Evolutionary conservation across 2,797 vertebrate genomes (phyloP).

Genomic region (Sarcoramphus papa): DNA sequence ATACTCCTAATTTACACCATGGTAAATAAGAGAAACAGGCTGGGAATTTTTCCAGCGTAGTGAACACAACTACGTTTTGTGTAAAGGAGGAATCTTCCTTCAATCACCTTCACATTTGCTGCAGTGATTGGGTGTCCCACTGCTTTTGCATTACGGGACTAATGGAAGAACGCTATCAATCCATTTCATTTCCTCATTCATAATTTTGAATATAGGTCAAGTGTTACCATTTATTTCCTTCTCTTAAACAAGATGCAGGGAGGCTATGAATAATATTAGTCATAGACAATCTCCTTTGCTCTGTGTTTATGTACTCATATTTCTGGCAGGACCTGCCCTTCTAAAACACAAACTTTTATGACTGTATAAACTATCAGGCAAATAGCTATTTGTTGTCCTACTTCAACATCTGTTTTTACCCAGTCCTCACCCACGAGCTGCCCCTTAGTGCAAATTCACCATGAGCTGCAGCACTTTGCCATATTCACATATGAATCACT

Average conservation of each 20-base stretch:
- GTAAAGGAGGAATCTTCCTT: background rate
- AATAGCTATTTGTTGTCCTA: background rate
- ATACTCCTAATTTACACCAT: background rate
- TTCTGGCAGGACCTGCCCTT: background rate
- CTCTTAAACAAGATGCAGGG: background rate
- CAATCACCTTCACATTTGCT: background rate
- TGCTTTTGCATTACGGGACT: background rate
- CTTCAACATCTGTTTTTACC: slow-evolving; percentile 10
- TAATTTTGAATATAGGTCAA: background rate
- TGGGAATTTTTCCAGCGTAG: background rate
- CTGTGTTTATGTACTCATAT: background rate
- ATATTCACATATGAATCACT: slow-evolving; percentile 24
- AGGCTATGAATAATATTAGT: background rate
- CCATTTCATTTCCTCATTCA: background rate
- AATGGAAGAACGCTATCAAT: background rate
- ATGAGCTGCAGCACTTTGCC: background rate
- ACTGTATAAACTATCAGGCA: background rate
- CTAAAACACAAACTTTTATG: slow-evolving; percentile 9
- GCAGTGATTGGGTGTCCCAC: background rate
- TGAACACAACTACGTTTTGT: background rate
- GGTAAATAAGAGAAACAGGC: background rate
- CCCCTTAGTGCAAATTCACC: background rate
- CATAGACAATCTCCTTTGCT: background rate
- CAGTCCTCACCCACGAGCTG: background rate
- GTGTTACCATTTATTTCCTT: slow-evolving; percentile 10